These are phyloP conservation scores for Drosophila prosaltans DNA, from an alignment of 1,140 invertebrate species.

Conservation along the genomic window DNA sequence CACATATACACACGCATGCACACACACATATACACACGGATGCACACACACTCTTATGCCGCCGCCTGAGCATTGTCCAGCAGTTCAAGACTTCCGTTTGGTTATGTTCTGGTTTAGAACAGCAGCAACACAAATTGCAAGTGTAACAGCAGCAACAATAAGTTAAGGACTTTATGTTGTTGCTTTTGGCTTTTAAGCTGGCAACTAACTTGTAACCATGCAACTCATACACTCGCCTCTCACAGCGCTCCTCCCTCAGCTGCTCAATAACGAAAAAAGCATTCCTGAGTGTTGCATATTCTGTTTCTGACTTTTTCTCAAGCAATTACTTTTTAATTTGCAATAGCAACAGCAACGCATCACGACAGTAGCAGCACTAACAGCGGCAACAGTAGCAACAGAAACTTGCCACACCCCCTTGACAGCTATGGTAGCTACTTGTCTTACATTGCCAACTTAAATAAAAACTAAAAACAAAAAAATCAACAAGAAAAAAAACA, in stretches of 20 bases:
- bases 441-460: conserved; percentile 28
- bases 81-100: background rate
- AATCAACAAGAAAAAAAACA: background rate
- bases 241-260: background rate
- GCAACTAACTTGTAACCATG: conserved; percentile 51
- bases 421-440: conserved; percentile 29
- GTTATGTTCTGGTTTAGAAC: background rate
- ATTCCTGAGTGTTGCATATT: conserved; percentile 48
- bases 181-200: conserved; percentile 40
- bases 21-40: background rate
- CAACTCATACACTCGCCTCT: conserved; percentile 6
- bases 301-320: conserved; percentile 58
- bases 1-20: background rate
- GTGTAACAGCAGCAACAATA: conserved; percentile 37
- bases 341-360: conserved; percentile 50
- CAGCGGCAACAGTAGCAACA: conserved; percentile 19
- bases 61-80: background rate
- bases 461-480: background rate
- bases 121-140: background rate
- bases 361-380: conserved; percentile 15
- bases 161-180: conserved; percentile 40
- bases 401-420: conserved; percentile 31
- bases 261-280: conserved; percentile 1
- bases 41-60: background rate
- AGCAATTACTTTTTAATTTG: conserved; percentile 66